Evolutionary conservation across 2,888 invertebrate species (phyloP).

Genomic region (Zhuqinia jingwanae): DNA sequence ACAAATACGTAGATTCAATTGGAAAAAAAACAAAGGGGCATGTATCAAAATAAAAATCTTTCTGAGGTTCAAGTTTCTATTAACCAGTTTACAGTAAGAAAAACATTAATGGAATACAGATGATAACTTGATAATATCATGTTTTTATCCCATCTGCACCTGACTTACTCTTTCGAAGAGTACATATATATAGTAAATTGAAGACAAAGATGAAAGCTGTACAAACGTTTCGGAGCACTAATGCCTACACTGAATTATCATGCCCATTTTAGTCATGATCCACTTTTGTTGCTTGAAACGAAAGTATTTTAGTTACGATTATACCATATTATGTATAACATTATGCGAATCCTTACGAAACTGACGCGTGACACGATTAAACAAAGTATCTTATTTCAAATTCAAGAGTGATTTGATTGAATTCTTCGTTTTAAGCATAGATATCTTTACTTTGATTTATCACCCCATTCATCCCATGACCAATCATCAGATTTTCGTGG

Average conservation of each 20-base stretch:
- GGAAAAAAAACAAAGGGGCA: not conserved
- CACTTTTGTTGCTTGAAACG: not conserved
- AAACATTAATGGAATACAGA: not conserved
- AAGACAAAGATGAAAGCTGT: not conserved
- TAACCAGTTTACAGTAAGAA: not conserved
- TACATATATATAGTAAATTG: not conserved
- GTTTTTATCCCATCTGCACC: not conserved
- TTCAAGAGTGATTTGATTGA: constrained; percentile 24
- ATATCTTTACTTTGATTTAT: constrained; percentile 71
- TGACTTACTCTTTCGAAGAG: too few relatives aligned
- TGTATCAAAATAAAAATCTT: constrained; percentile 43
- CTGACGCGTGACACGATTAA: not conserved
- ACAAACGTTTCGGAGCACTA: not conserved
- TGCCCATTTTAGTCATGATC: not conserved
- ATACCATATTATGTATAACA: too few relatives aligned
- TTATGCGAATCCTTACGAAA: constrained; percentile 8
- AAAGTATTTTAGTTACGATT: not conserved
- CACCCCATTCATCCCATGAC: constrained; percentile 77
- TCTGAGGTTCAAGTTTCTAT: not conserved
- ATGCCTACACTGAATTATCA: too few relatives aligned
- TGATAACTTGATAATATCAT: not conserved
- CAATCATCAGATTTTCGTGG: constrained; percentile 76
- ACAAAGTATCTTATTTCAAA: not conserved
- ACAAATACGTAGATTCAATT: too few relatives aligned
- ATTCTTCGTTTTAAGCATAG: not conserved